Evolutionary conservation across 2,113 vertebrate species (phyloP), one percentile per base, ranked within the genome.

Genomic region (Tupaia tana): DNA sequence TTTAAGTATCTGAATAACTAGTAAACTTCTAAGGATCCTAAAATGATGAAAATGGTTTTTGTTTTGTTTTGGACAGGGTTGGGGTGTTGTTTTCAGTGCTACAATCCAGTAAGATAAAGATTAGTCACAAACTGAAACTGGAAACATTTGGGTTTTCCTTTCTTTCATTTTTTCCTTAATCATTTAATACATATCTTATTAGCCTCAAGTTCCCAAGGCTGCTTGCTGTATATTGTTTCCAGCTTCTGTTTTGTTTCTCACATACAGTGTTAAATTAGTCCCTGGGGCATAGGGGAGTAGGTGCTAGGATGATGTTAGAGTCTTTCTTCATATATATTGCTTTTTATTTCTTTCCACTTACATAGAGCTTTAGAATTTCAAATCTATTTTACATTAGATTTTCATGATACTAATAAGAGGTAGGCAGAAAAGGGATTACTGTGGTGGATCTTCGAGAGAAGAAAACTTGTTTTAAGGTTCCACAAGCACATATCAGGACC

Each of bases 1-100:
- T 89, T 97, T 97, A 97, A 97, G 19, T 22, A 67, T 86, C 25
- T 87, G 89, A 82, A 71, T 81, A 90, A 59, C 27, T 27, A 31
- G 11, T 81, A 83, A 84, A 86, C 31, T 58, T 74, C n/a, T 84
- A 66, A 93, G 73, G 77, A 87, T 74, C 18, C 56, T 43, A 61
- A 85, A 89, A 61, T 78, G 22, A 82, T 82, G 29, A 73, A 82
- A 82, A 71, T 74, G 22, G 16, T n/a, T 78, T 93, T 95, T 18
- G 20, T 90, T 78, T 85, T 29, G 54, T 78, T 78, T 83, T 52
- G 31, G 34, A 24, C n/a, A 15, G 24, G 14, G 20, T 9, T 19
- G 25, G 75, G 27, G 75, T 89, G 75, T 87, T 95, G 61, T 43
- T 89, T 95, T 77, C 43, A 86, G 78, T 89, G 12, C 43, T 87